Percentiles rank a stretch among this genome's conserved stretches.
phyloP scores from a whole-genome alignment of 53 echinoderm and acorn worm species.

The Luidia sarsii region DNA sequence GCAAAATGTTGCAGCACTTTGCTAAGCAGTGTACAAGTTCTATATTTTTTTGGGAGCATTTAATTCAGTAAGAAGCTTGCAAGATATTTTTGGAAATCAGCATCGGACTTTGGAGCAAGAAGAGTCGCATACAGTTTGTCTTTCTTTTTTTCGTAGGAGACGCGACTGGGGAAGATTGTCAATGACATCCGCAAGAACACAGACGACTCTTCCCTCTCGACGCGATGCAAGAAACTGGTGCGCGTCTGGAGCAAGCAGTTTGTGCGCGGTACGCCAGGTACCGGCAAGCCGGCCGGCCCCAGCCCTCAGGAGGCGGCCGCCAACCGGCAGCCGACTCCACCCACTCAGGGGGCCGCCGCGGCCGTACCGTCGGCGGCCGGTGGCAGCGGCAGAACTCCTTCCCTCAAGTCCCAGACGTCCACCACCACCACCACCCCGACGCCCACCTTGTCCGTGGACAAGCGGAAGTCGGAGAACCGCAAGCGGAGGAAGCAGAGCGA shows the following conservation, averaged over 20 bases:
- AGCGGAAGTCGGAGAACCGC: constrained; percentile 81
- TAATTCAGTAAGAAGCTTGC: no score
- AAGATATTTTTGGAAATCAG: no score
- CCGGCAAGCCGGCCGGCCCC: constrained; percentile 42
- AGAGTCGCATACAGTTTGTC: no score
- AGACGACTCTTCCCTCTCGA: constrained; percentile 62
- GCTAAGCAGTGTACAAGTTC: no score
- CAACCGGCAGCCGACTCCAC: constrained; percentile 52
- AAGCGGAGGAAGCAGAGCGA: constrained; percentile 80
- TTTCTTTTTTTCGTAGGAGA: constrained; percentile 68
- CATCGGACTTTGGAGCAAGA: no score
- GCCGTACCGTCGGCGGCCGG: not conserved
- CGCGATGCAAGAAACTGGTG: constrained; percentile 80
- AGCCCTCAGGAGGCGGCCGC: constrained; percentile 58
- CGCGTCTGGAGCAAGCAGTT: constrained; percentile 91
- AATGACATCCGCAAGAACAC: constrained; percentile 94
- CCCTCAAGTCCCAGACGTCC: constrained; percentile 45
- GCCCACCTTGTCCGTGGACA: constrained; percentile 75
- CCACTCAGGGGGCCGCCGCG: constrained; percentile 27
- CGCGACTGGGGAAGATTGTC: constrained; percentile 91
- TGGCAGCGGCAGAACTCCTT: constrained; percentile 28
- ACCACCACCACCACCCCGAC: constrained; percentile 30
- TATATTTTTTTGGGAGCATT: no score
- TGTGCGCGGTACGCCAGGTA: constrained; percentile 59
- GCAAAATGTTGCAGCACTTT: not conserved